A percentile compares a stretch with the other conserved stretches of the same genome.
Evolutionary conservation across 2,888 invertebrate species (phyloP).

Genomic region (Incurvaria masculella): DNA sequence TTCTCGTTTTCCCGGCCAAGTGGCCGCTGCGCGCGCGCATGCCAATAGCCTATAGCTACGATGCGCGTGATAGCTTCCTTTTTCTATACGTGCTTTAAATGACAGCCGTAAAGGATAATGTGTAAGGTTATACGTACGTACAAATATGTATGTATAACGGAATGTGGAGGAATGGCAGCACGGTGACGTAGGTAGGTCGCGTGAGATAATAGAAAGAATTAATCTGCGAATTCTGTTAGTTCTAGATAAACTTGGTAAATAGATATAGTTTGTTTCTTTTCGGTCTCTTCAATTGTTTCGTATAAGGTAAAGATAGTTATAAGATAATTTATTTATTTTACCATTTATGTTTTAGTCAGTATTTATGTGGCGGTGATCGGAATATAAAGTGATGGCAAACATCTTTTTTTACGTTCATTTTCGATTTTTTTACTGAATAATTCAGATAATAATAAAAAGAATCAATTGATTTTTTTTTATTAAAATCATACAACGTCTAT

Average conservation of each 20-base stretch:
- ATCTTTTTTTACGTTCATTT: no score
- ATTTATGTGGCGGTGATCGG: no score
- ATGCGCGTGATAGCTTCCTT: slow-evolving; percentile 34
- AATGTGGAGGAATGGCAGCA: neutral
- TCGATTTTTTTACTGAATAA: no score
- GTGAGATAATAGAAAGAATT: neutral
- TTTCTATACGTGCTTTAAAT: slow-evolving; percentile 33
- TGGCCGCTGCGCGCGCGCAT: slow-evolving; percentile 27
- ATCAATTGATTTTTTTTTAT: no score
- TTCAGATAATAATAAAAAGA: no score
- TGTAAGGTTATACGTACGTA: slow-evolving; percentile 44
- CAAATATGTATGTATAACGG: no score
- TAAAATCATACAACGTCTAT: no score
- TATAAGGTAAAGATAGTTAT: no score
- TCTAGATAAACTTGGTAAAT: neutral
- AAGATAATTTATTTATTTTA: no score
- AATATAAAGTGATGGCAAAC: no score
- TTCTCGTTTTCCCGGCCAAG: neutral
- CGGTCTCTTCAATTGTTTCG: no score
- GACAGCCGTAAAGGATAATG: slow-evolving; percentile 49
- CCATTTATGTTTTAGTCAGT: no score
- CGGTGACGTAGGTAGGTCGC: neutral
- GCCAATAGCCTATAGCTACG: slow-evolving; percentile 29
- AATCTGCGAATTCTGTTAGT: neutral
- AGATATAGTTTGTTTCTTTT: neutral